Evolutionary conservation across 2,113 vertebrate genomes (phyloP), one percentile per base, ranked within the genome.

Genomic region (Falco punctatus): DNA sequence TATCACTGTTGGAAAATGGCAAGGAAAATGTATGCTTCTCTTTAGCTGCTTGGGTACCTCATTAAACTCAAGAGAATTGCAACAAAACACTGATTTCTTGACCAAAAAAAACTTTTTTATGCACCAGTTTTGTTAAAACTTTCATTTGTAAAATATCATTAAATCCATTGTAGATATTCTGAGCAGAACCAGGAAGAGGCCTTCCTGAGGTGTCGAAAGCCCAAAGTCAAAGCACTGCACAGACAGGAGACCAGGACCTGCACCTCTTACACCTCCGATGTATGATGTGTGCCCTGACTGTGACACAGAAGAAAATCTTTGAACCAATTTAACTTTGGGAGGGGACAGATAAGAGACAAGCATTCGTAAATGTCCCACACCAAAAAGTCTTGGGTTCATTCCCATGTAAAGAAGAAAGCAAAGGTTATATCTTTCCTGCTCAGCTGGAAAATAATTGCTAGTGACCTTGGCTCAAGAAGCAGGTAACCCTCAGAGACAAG

Each of bases 11-110:
- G 35, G 69, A 91, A 97, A 96, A 94, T 72, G 26, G 46, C 83
- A 95, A 89, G 32, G n/a, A 79, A 87, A 94, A 78, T 35, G 57
- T 91, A 86, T 61, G 77, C 24, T 87, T 69, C 49, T 89, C 13
- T 91, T 94, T 93, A 92, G 46, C 32, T 93, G 62, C 88, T 83
- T 81, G 27, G 35, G 42, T 94, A 86, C 15, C 52, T 96, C 84
- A 93, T 91, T 94, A 92, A 94, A 88, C 65, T 81, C 55, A 59
- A 92, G 55, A 71, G 18, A 77, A 88, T 49, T 87, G 38, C 3
- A 2, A 38, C 78, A 90, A 91, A 91, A 66, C 32, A 71, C 24
- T 74, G 61, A 82, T 93, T 90, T 88, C 46, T 86, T 73, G 49
- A 72, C 40, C 38, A 38, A 49, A 69, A 48, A 48, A 79, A 86